These are phyloP conservation scores for Atrina japonica DNA, from an alignment of 2,888 invertebrate genomes.

Conservation along the genomic window DNA sequence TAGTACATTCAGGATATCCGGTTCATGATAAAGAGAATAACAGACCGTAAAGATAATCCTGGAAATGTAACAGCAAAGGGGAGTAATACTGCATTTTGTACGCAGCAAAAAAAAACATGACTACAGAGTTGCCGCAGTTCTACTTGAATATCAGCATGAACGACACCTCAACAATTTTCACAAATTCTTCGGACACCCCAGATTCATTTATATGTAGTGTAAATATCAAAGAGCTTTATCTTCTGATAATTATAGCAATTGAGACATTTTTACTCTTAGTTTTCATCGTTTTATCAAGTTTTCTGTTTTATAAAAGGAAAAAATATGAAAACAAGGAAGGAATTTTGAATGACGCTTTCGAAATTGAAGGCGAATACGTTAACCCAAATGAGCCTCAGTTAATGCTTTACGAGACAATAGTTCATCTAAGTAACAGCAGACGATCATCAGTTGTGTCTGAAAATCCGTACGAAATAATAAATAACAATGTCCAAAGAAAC, in stretches of 20 bases:
- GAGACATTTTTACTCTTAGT: constrained; percentile 14
- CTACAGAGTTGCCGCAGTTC: no score
- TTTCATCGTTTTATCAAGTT: constrained; percentile 2
- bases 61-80: no score
- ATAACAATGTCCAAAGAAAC: constrained; percentile 2
- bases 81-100: no score
- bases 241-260: constrained; percentile 18
- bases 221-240: constrained; percentile 14
- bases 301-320: constrained; percentile 2
- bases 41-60: no score
- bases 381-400: constrained; percentile 18
- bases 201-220: constrained; percentile 75
- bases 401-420: constrained; percentile 21
- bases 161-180: no score
- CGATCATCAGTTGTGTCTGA: constrained; percentile 17
- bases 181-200: no score
- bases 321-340: neutral
- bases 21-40: no score
- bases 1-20: no score
- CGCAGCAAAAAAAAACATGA: no score
- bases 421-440: constrained; percentile 15
- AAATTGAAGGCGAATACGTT: constrained; percentile 6
- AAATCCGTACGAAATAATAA: constrained; percentile 28
- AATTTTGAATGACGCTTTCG: constrained; percentile 7
- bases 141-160: no score